Evolutionary conservation across 2,888 invertebrate genomes (phyloP).

Genomic region (Limnephilus marmoratus): DNA sequence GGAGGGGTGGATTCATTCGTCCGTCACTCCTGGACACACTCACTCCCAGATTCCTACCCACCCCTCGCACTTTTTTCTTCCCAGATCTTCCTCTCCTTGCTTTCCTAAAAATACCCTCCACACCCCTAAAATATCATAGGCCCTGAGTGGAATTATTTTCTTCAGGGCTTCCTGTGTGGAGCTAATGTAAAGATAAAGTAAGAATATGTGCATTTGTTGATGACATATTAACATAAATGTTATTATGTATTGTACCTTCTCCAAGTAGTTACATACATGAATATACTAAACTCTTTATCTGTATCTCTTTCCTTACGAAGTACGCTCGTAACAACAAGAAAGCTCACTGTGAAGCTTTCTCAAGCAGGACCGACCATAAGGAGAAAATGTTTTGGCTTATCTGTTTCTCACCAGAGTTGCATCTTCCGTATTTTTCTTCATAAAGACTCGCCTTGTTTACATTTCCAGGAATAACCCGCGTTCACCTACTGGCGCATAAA

Average conservation of each 20-base stretch:
- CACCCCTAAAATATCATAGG: too few relatives aligned
- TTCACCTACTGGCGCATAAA: neutral
- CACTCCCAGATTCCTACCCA: too few relatives aligned
- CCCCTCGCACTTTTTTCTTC: too few relatives aligned
- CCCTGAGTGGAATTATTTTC: too few relatives aligned
- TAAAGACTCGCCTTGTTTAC: neutral
- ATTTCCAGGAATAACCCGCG: neutral
- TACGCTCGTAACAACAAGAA: neutral
- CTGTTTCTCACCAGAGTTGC: neutral
- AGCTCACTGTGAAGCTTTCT: neutral
- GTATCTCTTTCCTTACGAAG: neutral
- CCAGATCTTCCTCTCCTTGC: too few relatives aligned
- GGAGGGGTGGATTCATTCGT: too few relatives aligned
- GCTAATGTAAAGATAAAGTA: too few relatives aligned
- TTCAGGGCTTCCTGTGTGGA: too few relatives aligned
- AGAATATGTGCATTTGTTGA: too few relatives aligned
- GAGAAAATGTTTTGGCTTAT: neutral
- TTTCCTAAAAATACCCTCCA: too few relatives aligned
- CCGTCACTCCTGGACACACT: too few relatives aligned
- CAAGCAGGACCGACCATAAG: neutral
- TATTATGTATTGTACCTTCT: neutral
- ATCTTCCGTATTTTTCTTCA: neutral
- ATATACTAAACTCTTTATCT: neutral
- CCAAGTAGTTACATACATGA: neutral
- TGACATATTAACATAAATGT: too few relatives aligned